Conservation (phyloP, 2,888 invertebrate genomes). For the Ornithoptera alexandrae region DNA sequence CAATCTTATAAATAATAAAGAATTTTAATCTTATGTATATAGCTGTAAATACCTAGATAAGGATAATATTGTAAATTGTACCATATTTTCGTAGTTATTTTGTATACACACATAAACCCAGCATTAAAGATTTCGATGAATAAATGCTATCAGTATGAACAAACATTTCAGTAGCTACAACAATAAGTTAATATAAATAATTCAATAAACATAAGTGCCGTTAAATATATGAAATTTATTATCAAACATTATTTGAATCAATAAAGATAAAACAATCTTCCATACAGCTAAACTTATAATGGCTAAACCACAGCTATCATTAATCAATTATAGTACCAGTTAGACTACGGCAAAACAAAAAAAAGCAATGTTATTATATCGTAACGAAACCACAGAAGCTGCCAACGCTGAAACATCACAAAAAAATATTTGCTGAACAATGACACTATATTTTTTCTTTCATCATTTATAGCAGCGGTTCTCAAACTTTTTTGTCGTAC, state of each 20-base stretch:
- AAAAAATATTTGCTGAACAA: slow-evolving; percentile 24
- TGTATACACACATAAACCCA: too few relatives aligned
- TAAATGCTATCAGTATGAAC: too few relatives aligned
- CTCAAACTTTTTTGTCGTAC: too few relatives aligned
- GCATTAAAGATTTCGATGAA: too few relatives aligned
- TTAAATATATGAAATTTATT: neutral
- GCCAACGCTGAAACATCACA: slow-evolving; percentile 5
- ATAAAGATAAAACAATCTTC: neutral
- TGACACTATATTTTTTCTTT: slow-evolving; percentile 27
- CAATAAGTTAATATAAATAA: neutral
- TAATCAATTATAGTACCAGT: slow-evolving; percentile 1
- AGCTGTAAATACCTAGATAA: too few relatives aligned
- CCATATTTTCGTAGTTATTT: too few relatives aligned
- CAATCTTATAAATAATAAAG: too few relatives aligned
- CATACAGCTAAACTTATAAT: neutral
- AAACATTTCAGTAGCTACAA: neutral
- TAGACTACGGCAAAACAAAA: neutral
- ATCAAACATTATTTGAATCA: neutral
- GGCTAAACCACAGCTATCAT: neutral
- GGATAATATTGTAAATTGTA: too few relatives aligned
- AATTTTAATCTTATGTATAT: too few relatives aligned
- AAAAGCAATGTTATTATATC: slow-evolving; percentile 2
- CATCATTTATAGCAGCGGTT: too few relatives aligned
- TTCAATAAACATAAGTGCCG: neutral
- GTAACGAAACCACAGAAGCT: slow-evolving; percentile 18